phyloP scores from a whole-genome alignment of 2,888 invertebrate species.

The Thymelicus sylvestris region DNA sequence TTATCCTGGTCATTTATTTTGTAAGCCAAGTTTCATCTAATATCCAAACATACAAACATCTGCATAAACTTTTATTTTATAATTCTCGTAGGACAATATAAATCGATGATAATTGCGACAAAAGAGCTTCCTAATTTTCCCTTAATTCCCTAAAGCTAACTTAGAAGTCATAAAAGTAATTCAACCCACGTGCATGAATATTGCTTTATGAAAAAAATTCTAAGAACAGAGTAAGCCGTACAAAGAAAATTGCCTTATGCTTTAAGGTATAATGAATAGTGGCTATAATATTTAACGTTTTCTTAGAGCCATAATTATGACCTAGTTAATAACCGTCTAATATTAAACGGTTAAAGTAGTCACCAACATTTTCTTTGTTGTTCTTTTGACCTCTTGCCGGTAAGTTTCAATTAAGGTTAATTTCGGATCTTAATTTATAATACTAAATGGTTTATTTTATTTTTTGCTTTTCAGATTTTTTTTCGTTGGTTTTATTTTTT shows the following conservation, averaged over 20 bases:
- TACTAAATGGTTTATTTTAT: no score
- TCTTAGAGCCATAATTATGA: conserved; percentile 34
- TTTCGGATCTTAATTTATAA: no score
- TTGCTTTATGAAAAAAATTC: not conserved
- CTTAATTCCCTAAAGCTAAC: not conserved
- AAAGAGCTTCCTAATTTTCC: not conserved
- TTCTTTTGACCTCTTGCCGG: not conserved
- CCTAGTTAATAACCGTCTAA: conserved; percentile 36
- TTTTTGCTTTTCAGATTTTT: no score
- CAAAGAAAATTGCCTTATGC: conserved; percentile 6
- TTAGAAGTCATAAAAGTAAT: not conserved
- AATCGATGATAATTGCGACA: not conserved
- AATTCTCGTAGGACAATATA: no score
- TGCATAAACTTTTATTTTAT: no score
- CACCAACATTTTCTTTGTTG: conserved; percentile 7
- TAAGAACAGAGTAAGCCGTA: not conserved
- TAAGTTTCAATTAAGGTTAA: not conserved
- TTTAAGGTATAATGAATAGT: conserved; percentile 22
- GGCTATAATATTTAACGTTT: conserved; percentile 28
- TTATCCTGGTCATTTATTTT: no score
- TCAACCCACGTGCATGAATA: no score
- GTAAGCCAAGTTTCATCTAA: no score
- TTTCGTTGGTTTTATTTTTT: no score
- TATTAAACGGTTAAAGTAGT: conserved; percentile 34
- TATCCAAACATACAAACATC: no score